Evolutionary conservation across 1,140 invertebrate species (phyloP).

Genomic region (Cylas formicarius): DNA sequence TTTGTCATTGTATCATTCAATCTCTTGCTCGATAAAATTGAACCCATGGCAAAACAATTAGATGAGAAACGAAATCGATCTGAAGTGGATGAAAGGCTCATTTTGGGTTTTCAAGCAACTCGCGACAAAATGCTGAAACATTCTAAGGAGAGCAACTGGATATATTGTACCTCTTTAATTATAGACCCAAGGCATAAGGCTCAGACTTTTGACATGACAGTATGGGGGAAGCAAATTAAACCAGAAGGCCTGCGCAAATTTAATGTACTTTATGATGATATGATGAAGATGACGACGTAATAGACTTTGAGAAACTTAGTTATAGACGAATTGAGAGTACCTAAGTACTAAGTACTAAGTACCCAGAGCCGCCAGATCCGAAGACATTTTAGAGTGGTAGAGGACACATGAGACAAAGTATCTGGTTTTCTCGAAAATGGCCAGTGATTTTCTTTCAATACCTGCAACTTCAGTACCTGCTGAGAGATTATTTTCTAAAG

Average conservation of each 20-base stretch:
- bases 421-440: conserved; percentile 32
- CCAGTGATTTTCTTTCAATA: conserved; percentile 35
- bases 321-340: conserved; percentile 31
- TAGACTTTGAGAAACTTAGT: conserved; percentile 35
- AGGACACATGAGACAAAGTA: conserved; percentile 27
- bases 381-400: conserved; percentile 29
- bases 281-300: conserved; percentile 35
- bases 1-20: conserved; percentile 37
- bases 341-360: too few species aligned
- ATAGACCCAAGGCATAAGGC: conserved; percentile 39
- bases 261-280: too few species aligned
- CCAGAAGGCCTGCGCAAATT: too few species aligned
- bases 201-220: conserved; percentile 38
- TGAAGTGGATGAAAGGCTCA: conserved; percentile 6
- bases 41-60: conserved; percentile 30
- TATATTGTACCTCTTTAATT: conserved; percentile 39
- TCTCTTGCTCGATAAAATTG: conserved; percentile 38
- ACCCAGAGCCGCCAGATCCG: conserved; percentile 29
- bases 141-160: conserved; percentile 39
- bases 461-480: conserved; percentile 29
- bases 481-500: conserved; percentile 36
- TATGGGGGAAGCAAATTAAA: conserved; percentile 28
- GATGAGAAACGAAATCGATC: conserved; percentile 25
- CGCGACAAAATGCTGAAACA: conserved; percentile 38
- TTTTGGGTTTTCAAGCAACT: conserved; percentile 35